phyloP scores from a whole-genome alignment of 2,797 vertebrate genomes.

The Microctenopoma steveboyesi region DNA sequence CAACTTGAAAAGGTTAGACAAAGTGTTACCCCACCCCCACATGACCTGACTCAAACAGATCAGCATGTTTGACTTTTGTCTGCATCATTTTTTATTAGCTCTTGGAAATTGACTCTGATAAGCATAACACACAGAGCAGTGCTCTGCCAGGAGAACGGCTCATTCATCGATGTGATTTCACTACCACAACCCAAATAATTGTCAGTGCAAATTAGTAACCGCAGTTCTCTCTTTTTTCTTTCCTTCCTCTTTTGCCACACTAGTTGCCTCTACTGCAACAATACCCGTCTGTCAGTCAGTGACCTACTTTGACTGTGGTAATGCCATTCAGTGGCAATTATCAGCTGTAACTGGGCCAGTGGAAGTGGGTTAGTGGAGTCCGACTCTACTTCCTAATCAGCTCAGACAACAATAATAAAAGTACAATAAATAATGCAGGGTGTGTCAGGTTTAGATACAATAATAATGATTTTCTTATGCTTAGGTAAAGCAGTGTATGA shows the following conservation, averaged over 20 bases:
- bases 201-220: not conserved
- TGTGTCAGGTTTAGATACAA: not conserved
- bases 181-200: slow-evolving; percentile 20
- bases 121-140: slow-evolving; percentile 19
- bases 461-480: not conserved
- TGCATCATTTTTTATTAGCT: too few species aligned
- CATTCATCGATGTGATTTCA: slow-evolving; percentile 37
- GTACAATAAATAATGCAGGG: not conserved
- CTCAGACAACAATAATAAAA: not conserved
- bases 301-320: not conserved
- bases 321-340: too few species aligned
- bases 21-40: too few species aligned
- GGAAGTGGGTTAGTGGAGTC: not conserved
- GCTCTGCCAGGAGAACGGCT: slow-evolving; percentile 10
- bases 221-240: too few species aligned
- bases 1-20: too few species aligned
- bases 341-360: not conserved
- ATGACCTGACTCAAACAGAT: too few species aligned
- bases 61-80: too few species aligned
- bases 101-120: too few species aligned
- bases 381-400: not conserved
- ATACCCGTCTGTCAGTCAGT: not conserved
- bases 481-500: not conserved
- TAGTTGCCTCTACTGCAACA: not conserved
- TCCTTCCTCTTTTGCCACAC: not conserved